Conservation (phyloP, 2,797 vertebrate genomes). For the Naso thynnoides region DNA sequence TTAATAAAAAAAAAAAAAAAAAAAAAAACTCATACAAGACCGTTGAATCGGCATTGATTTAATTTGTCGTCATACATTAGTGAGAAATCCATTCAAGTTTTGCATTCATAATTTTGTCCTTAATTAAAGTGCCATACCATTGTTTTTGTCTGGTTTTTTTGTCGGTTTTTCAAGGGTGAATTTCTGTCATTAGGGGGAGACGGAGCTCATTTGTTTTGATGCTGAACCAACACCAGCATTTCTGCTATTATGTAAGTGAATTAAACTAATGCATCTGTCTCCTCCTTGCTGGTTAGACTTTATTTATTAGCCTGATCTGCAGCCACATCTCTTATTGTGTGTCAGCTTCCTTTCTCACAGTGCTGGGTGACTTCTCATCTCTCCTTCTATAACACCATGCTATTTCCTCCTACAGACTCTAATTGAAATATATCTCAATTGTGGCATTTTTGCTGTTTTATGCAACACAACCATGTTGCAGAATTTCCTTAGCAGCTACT, state of each 20-base stretch:
- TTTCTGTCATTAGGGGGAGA: conserved; percentile 20
- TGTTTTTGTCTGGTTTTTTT: conserved; percentile 19
- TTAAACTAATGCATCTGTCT: conserved; percentile 64
- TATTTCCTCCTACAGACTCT: background rate
- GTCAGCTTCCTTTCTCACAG: conserved; percentile 16
- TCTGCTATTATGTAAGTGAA: conserved; percentile 52
- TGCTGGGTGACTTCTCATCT: conserved; percentile 14
- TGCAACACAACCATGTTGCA: background rate
- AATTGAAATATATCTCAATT: background rate
- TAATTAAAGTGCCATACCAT: background rate
- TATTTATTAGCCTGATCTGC: conserved; percentile 54
- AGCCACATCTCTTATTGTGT: conserved; percentile 38
- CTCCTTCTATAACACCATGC: background rate
- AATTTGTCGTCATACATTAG: conserved; percentile 6
- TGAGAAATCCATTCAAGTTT: conserved; percentile 17
- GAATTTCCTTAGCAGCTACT: background rate
- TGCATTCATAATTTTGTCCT: conserved; percentile 19
- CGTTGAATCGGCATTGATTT: conserved; percentile 10
- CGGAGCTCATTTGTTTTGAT: conserved; percentile 34
- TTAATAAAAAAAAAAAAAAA: conserved; percentile 10
- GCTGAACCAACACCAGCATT: conserved; percentile 26
- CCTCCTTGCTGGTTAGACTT: conserved; percentile 39
- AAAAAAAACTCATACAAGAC: conserved; percentile 24
- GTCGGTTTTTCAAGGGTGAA: conserved; percentile 5
- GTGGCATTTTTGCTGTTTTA: background rate